Evolutionary conservation across 2,797 vertebrate species (phyloP), one percentile per base, ranked within the genome.

Genomic region (Channa striata): DNA sequence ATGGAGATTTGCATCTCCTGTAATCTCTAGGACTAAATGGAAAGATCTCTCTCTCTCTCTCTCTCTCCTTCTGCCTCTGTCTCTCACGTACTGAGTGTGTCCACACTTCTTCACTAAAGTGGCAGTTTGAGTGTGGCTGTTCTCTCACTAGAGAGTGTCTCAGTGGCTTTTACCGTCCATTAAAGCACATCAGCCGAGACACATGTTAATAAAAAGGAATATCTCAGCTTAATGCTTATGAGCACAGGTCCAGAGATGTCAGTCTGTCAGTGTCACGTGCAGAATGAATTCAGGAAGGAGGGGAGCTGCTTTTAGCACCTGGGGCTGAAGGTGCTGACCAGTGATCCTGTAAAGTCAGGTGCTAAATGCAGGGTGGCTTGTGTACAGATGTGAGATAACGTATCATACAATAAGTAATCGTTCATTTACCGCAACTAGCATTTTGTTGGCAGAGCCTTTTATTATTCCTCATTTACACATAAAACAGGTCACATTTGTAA

Each of bases 131-230:
- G 43, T 71, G 47, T 57, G 53, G 33, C 75, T 77, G 63, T 82
- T 86, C 88, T 82, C 73, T 80, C 74, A 74, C 62, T 57, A 63
- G 60, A 68, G 44, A 80, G 57, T 50, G 59, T 76, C 76, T 88
- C 67, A 66, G 51, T 87, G 65, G 74, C 76, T 90, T 89, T 87
- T 81, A 82, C 74, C 79, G 72, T 79, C 83, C 85, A 90, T 90
- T 89, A 88, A 81, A 86, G 77, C 73, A 83, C 86, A 84, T 86
- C 72, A 76, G 61, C 59, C 59, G 33, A 64, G 79, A 77, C 82
- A 83, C 9, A 16, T 86, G 82, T 77, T 85, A 74, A 84, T 87
- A 85, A 70, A 69, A 73, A 74, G 56, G 63, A 72, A 74, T 76
- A 65, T 68, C 56, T 78, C 67, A 53, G 57, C 49, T 58, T 85